phyloP scores from a whole-genome alignment of 2,113 vertebrate species.

The Leuciscus idus region DNA sequence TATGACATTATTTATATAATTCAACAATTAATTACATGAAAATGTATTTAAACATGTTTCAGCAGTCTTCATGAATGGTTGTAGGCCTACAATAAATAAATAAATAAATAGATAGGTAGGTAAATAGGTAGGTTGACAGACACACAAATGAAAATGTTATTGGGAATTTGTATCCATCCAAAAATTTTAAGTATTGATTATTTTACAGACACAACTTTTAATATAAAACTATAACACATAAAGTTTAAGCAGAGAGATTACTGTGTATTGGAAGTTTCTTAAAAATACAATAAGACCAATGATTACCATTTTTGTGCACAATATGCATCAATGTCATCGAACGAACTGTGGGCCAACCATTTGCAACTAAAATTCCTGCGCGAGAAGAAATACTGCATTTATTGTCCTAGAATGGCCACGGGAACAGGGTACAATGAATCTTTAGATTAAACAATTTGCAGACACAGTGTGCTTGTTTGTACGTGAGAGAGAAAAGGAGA shows the following conservation, averaged over 20 bases:
- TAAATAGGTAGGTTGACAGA: too few species aligned
- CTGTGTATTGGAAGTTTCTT: neutral
- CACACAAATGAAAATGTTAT: too few species aligned
- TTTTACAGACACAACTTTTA: neutral
- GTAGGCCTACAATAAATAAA: too few species aligned
- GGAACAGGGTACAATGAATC: neutral
- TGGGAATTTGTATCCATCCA: neutral
- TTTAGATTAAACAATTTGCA: constrained; percentile 4
- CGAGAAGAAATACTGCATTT: neutral
- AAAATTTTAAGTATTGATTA: neutral
- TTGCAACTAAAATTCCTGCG: neutral
- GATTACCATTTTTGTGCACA: neutral
- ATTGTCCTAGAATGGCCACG: neutral
- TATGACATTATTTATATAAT: too few species aligned
- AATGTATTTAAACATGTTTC: too few species aligned
- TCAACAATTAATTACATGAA: too few species aligned
- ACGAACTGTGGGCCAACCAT: neutral
- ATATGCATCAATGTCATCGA: neutral
- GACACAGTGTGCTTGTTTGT: constrained; percentile 1
- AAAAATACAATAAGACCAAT: neutral
- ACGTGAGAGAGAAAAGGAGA: neutral
- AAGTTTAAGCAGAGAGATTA: neutral
- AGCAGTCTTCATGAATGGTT: too few species aligned
- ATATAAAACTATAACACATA: neutral
- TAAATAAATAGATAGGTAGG: too few species aligned